Evolutionary conservation across 2,113 vertebrate genomes (phyloP), one percentile per base, ranked within the genome.

Genomic region (Macroglossus sobrinus): DNA sequence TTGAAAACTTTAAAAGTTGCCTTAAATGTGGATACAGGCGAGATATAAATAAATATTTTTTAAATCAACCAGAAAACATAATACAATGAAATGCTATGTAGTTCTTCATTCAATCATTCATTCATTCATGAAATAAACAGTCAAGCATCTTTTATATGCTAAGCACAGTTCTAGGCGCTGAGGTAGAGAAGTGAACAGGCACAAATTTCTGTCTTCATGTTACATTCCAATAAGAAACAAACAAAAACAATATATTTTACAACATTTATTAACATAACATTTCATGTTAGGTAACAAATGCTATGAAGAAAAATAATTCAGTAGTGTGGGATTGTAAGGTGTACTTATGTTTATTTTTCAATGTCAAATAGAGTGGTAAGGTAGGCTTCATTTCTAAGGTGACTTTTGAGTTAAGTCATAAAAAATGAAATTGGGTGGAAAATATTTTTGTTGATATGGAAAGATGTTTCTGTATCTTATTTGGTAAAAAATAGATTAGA

Each of bases 1-100:
- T 96, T 89, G 64, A 84, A 91, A 80, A 92, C 7, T 74, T 96
- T 75, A 91, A 94, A 95, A 94, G 57, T 30, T 91, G 50, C 71
- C 71, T 91, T 92, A 96, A 87, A 75, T 94, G 33, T 72, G 66
- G 53, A 76, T 50, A 89, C 7, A 79, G 57, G n/a, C 40, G 33
- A 75, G 14, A 68, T 87, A 69, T 69, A 93, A 91, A 68, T 57
- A 85, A 61, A 69, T 76, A 21, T 82, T 85, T 96, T 84, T 94
- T 15, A 50, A 96, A 53, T 79, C 64, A 94, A 45, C 21, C 33
- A 93, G 75, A 69, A 91, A 75, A 79, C 16, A 28, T 45, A 75
- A 69, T 53, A 59, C 66, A 72, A 79, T 63, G 15, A 22, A 93
- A 63, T 74, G 35, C 38, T 63, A 26, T 59, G 30, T 66, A 89